These are phyloP conservation scores for Potamarius usumacintae DNA, from an alignment of 2,113 vertebrate genomes.

Conservation along the genomic window DNA sequence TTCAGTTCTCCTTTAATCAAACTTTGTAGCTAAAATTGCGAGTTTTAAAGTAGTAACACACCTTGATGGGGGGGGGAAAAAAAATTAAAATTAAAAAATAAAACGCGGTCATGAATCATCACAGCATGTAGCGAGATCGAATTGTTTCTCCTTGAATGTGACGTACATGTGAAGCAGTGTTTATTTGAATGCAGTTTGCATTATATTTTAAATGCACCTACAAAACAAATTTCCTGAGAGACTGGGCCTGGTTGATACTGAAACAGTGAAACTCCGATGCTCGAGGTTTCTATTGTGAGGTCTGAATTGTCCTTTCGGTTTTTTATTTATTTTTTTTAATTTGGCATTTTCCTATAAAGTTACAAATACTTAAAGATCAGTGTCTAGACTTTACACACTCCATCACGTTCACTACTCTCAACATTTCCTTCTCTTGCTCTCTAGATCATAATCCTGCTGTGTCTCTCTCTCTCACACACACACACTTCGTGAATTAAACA, in stretches of 20 bases:
- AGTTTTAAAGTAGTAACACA: not conserved
- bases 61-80: not conserved
- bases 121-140: not conserved
- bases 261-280: not conserved
- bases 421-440: conserved; percentile 22
- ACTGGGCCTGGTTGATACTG: not conserved
- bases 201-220: conserved; percentile 28
- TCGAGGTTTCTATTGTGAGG: not conserved
- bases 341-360: not conserved
- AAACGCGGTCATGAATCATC: not conserved
- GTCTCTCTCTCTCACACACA: conserved; percentile 36
- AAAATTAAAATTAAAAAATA: no score
- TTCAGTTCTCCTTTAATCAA: not conserved
- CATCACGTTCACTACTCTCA: not conserved
- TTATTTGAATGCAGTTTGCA: conserved; percentile 66
- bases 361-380: not conserved
- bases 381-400: not conserved
- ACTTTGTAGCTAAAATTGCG: not conserved
- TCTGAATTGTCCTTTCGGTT: not conserved
- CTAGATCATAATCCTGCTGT: conserved; percentile 39
- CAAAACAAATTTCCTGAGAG: conserved; percentile 42
- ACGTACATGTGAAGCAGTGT: not conserved
- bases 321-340: not conserved
- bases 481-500: conserved; percentile 74
- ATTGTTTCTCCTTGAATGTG: conserved; percentile 14